Evolutionary conservation across 2,888 invertebrate genomes (phyloP).

Genomic region (Chymomyza procnemis): DNA sequence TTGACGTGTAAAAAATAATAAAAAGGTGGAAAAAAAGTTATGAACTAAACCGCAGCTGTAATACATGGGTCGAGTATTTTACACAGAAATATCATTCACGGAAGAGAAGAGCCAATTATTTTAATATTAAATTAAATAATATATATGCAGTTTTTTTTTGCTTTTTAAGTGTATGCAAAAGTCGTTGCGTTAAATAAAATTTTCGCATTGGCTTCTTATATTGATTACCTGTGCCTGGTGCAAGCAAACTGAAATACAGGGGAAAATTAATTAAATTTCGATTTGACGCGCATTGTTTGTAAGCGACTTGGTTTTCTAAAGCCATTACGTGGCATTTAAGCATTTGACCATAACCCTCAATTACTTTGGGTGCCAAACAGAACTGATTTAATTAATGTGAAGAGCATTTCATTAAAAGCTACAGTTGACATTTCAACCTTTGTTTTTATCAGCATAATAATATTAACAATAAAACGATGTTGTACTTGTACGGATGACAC

Average conservation of each 20-base stretch:
- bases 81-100: too few relatives aligned
- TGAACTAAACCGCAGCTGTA: too few relatives aligned
- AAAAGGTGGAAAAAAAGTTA: too few relatives aligned
- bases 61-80: too few relatives aligned
- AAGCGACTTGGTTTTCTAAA: not conserved
- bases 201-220: not conserved
- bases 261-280: not conserved
- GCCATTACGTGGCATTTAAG: conserved; percentile 11
- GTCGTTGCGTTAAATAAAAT: not conserved
- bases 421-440: conserved; percentile 8
- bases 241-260: not conserved
- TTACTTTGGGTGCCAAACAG: conserved; percentile 12
- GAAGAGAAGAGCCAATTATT: too few relatives aligned
- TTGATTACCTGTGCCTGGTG: not conserved
- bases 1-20: too few relatives aligned
- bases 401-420: not conserved
- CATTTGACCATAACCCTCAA: conserved; percentile 22
- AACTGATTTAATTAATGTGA: conserved; percentile 19
- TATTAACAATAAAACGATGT: conserved; percentile 5
- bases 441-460: not conserved
- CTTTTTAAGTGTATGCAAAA: not conserved
- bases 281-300: not conserved
- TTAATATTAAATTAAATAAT: too few relatives aligned
- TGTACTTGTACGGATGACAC: conserved; percentile 16
- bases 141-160: too few relatives aligned